phyloP scores from a whole-genome alignment of 2,888 invertebrate genomes.

The Byasa hedistus region DNA sequence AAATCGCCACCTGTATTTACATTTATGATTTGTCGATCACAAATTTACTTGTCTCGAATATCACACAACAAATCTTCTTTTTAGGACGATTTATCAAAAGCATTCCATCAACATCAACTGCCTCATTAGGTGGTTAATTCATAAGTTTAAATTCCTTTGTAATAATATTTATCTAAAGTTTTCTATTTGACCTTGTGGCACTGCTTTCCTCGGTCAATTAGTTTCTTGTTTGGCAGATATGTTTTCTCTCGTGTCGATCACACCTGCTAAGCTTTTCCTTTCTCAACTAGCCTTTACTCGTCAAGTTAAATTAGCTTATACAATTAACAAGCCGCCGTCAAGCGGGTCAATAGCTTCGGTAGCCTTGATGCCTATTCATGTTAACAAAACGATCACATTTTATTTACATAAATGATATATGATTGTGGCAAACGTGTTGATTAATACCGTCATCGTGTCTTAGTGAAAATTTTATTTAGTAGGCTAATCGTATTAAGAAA shows the following conservation, averaged over 20 bases:
- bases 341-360: neutral
- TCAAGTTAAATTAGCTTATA: conserved; percentile 12
- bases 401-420: conserved; percentile 9
- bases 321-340: conserved; percentile 7
- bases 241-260: conserved; percentile 14
- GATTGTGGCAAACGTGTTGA: neutral
- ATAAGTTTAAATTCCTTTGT: neutral
- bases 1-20: too few relatives aligned
- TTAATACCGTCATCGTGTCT: neutral
- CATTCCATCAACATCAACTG: too few relatives aligned
- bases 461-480: neutral
- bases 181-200: conserved; percentile 19
- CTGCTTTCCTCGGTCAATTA: conserved; percentile 2
- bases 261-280: conserved; percentile 8
- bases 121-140: neutral
- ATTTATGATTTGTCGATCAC: too few relatives aligned
- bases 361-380: conserved; percentile 12
- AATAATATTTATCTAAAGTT: conserved; percentile 16
- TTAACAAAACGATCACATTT: conserved; percentile 12
- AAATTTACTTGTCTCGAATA: too few relatives aligned
- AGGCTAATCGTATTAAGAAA: neutral
- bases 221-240: conserved; percentile 5
- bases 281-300: neutral
- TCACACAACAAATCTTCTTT: too few relatives aligned
- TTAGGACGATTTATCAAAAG: too few relatives aligned